These are phyloP conservation scores for Sepiola atlantica DNA, from an alignment of 2,888 invertebrate species.

Conservation along the genomic window DNA sequence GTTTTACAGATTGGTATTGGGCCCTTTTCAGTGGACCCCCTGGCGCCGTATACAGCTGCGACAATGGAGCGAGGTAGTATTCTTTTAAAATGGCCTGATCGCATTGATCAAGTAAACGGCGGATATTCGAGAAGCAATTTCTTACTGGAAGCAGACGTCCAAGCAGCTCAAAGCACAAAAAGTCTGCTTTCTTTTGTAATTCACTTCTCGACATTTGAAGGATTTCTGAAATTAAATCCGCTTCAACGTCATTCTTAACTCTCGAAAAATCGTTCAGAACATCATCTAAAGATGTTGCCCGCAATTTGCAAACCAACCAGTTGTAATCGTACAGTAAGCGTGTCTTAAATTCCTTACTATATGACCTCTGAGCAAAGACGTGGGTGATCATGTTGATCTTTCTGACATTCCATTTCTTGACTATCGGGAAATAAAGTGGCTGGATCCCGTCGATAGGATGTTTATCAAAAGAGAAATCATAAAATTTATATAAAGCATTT, in stretches of 20 bases:
- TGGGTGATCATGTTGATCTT: neutral
- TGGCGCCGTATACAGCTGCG: neutral
- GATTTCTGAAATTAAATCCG: neutral
- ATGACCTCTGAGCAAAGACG: neutral
- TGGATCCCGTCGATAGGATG: neutral
- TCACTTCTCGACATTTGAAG: neutral
- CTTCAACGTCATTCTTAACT: neutral
- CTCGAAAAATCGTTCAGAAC: neutral
- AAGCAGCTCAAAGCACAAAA: neutral
- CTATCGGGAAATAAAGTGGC: neutral
- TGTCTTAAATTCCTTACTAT: neutral
- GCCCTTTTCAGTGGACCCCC: neutral
- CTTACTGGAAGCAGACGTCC: neutral
- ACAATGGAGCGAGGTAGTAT: neutral
- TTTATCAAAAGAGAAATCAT: neutral
- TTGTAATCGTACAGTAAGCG: conserved; percentile 9
- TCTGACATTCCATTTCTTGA: neutral
- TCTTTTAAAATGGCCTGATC: neutral
- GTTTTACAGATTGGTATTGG: neutral
- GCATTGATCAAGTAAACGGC: neutral
- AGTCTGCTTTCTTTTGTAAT: neutral
- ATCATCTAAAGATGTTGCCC: neutral
- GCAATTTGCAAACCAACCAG: neutral
- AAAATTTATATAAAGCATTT: neutral
- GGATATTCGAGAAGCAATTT: neutral